A percentile compares a stretch with the other conserved stretches of the same genome.
Evolutionary conservation across 2,113 vertebrate genomes (phyloP).

Genomic region (Leptobrachium leishanense): DNA sequence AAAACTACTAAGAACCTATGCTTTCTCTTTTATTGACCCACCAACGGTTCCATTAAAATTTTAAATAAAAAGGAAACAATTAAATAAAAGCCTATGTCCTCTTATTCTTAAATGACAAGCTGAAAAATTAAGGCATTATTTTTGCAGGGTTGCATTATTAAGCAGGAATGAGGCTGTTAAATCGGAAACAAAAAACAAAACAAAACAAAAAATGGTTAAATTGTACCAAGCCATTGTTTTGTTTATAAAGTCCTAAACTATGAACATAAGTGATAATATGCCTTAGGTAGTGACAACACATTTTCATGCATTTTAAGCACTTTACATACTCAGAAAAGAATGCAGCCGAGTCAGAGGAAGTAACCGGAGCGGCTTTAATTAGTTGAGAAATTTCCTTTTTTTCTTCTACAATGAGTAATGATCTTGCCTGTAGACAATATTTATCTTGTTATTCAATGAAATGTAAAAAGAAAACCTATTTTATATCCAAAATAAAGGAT

Average conservation of each 20-base stretch:
- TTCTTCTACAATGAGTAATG: constrained; percentile 1
- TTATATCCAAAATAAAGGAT: too few relatives aligned
- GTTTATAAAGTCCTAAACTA: constrained; percentile 4
- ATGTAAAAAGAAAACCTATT: too few relatives aligned
- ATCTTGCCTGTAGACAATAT: constrained; percentile 1
- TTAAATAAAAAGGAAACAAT: constrained; percentile 9
- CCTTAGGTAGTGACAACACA: not conserved
- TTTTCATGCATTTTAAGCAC: constrained; percentile 5
- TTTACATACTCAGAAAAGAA: constrained; percentile 37
- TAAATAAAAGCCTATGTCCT: not conserved
- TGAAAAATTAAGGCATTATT: too few relatives aligned
- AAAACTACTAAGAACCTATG: constrained; percentile 20
- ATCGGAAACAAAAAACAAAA: not conserved
- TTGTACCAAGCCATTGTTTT: not conserved
- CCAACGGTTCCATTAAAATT: not conserved
- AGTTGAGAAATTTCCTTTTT: constrained; percentile 25
- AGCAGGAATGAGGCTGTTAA: not conserved
- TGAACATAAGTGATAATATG: not conserved
- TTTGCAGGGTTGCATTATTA: not conserved
- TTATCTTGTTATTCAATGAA: too few relatives aligned
- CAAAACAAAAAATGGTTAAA: not conserved
- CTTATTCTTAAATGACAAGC: not conserved
- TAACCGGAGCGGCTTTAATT: constrained; percentile 7
- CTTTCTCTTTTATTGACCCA: constrained; percentile 8
- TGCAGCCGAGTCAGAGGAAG: constrained; percentile 28